phyloP scores from a whole-genome alignment of 2,113 vertebrate genomes.

The Xyliphius kryptos region DNA sequence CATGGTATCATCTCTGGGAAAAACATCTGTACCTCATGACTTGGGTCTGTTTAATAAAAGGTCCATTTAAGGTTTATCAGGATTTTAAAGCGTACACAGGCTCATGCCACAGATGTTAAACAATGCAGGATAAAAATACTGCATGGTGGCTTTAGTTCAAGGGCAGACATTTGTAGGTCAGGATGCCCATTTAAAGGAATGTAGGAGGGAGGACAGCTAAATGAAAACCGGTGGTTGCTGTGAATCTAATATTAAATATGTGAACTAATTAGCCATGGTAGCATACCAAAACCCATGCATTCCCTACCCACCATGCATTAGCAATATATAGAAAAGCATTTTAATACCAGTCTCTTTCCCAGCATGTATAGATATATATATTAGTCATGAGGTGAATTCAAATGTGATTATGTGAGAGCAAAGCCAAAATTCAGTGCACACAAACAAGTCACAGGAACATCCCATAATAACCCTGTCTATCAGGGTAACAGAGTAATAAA shows the following conservation, averaged over 20 bases:
- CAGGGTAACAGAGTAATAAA: neutral
- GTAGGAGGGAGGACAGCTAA: constrained; percentile 16
- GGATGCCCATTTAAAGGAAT: constrained; percentile 18
- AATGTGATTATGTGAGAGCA: neutral
- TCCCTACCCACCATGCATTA: neutral
- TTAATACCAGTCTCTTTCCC: neutral
- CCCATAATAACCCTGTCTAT: neutral
- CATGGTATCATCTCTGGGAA: neutral
- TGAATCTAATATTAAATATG: constrained; percentile 25
- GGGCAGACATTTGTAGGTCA: constrained; percentile 37
- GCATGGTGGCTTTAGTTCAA: constrained; percentile 26
- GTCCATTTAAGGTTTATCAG: neutral
- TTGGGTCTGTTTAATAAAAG: neutral
- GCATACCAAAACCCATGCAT: constrained; percentile 18
- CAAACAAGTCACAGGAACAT: neutral
- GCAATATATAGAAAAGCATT: neutral
- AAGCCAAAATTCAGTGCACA: neutral
- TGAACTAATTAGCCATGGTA: constrained; percentile 3
- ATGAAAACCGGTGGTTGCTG: constrained; percentile 7
- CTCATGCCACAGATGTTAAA: constrained; percentile 29
- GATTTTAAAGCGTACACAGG: neutral
- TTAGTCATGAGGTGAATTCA: neutral
- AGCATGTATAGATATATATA: neutral
- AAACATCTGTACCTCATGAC: neutral
- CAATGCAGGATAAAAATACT: constrained; percentile 39